Base-by-base conservation (phyloP, 2,888 invertebrate genomes). In the Belgica antarctica region DNA sequence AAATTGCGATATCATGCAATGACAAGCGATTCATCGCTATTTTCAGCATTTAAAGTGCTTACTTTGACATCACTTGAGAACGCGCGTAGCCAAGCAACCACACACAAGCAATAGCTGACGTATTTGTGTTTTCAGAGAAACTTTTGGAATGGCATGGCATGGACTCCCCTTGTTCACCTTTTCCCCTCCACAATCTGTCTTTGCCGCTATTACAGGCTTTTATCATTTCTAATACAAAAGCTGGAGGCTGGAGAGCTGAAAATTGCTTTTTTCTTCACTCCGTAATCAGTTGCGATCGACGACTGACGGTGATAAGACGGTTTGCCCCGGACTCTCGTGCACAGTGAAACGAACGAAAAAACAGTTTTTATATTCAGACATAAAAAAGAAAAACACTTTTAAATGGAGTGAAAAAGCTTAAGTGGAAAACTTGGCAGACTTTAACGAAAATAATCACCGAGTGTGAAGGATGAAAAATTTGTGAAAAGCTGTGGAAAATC, bases 201-300 rank as follows among this genome's bases (percentile, higher is more conserved):
- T 52, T 2, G 19, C 22, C 52, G 3, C 52, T 52, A 22, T 52
- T 52, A n/a, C 17, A 22, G 22, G 52, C 22, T 52, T 17, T 52
- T 52, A 52, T 52, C 22, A 22, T 52, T 52, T 22, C 22, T 52
- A 8, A 52, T n/a, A 52, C 17, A 52, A 52, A n/a, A 4, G 19
- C 22, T n/a, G n/a, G 52, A 52, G 22, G 22, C 52, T 52, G 52
- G 52, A 7, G 52, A 52, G 22, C 52, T 52, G 19, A 22, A 17
- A 52, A 17, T 17, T 22, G 17, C 22, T 15, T 52, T 52, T 52
- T n/a, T 52, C 27, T 27, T 12, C 59, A 59, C 3, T 59, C 59
- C 2, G 24, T 57, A 57, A 68, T 68, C 68, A 68, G 68, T 68
- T 68, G 68, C 57, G 47, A 68, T 68, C 68, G 68, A 57, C 68